Evolutionary conservation across 1,140 invertebrate genomes (phyloP).

Genomic region (Drosophila mauritiana): DNA sequence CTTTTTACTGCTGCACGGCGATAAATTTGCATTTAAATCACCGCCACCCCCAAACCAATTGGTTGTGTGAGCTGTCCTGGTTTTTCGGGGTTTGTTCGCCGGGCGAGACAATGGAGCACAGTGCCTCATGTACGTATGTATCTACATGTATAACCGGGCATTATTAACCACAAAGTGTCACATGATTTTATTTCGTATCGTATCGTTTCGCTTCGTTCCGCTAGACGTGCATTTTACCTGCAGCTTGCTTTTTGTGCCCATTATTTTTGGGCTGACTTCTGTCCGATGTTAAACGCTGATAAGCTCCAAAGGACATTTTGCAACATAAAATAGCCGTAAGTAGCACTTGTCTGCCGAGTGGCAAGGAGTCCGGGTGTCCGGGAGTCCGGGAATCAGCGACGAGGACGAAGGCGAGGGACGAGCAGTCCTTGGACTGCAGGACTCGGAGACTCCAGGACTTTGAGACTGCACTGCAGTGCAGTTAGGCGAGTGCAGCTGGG

Average conservation of each 20-base stretch:
- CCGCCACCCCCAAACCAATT: constrained; percentile 56
- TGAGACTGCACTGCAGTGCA: constrained; percentile 67
- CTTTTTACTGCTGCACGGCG: constrained; percentile 74
- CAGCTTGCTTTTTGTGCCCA: constrained; percentile 61
- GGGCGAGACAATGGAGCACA: constrained; percentile 32
- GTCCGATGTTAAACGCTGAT: constrained; percentile 72
- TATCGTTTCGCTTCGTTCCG: constrained; percentile 17
- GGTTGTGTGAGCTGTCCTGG: constrained; percentile 38
- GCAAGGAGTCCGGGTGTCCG: constrained; percentile 10
- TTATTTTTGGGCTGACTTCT: constrained; percentile 72
- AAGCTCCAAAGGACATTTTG: constrained; percentile 75
- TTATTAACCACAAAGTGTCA: constrained; percentile 83
- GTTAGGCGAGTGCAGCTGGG: constrained; percentile 76
- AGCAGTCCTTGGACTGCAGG: constrained; percentile 6
- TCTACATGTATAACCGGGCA: constrained; percentile 45
- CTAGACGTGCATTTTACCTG: constrained; percentile 68
- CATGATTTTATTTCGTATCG: constrained; percentile 77
- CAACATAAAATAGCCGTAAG: constrained; percentile 80
- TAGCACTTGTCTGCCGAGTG: constrained; percentile 71
- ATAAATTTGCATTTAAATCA: constrained; percentile 84
- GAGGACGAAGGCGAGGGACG: too few relatives aligned
- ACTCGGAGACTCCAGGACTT: constrained; percentile 4
- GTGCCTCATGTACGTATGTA: constrained; percentile 2
- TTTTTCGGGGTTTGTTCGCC: constrained; percentile 40
- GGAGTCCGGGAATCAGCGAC: constrained; percentile 10